Conservation (phyloP, 2,113 vertebrate species). For the Mystacornis crossleyi region DNA sequence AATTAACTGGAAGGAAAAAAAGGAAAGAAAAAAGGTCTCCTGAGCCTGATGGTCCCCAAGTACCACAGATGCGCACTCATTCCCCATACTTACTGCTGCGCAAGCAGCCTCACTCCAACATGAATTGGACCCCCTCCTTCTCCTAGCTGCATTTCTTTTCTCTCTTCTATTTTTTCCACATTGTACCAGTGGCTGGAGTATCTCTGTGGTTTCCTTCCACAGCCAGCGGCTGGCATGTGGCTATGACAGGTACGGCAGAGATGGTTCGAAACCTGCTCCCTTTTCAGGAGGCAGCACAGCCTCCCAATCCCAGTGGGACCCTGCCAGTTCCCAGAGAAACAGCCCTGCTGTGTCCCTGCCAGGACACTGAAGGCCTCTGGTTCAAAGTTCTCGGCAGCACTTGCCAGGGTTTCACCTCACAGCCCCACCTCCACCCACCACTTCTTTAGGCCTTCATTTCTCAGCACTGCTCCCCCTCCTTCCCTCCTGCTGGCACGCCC, state of each 20-base stretch:
- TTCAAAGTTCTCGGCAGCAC: fast-evolving
- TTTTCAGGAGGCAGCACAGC: background rate
- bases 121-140: background rate
- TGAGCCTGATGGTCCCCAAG: background rate
- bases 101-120: background rate
- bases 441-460: background rate
- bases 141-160: background rate
- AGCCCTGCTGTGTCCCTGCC: background rate
- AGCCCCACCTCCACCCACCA: fast-evolving
- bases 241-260: background rate
- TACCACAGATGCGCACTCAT: background rate
- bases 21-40: background rate
- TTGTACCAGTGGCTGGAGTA: background rate
- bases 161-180: background rate
- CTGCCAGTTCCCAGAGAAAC: fast-evolving
- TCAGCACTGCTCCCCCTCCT: background rate
- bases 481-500: background rate
- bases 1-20: background rate
- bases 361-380: background rate
- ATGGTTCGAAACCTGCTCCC: fast-evolving
- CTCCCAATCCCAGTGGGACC: fast-evolving
- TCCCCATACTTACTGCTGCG: fast-evolving
- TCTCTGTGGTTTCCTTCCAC: background rate
- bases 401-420: background rate
- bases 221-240: background rate